Evolutionary conservation across 2,888 invertebrate species (phyloP), one percentile per base, ranked within the genome.

Genomic region (Baronia brevicornis): DNA sequence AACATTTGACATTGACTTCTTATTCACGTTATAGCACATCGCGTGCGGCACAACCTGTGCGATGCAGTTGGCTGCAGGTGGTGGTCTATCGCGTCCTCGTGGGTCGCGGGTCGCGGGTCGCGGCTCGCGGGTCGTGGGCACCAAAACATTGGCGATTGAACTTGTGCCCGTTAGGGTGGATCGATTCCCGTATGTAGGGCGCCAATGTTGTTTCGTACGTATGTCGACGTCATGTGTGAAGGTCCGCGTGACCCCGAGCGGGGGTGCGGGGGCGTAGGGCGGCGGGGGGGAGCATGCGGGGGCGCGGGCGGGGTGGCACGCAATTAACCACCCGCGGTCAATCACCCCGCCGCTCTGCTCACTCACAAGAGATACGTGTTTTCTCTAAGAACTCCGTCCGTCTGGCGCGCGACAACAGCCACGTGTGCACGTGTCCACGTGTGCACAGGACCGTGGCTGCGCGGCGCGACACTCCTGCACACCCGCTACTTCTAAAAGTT

Each of bases 151-250:
- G 27, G 21, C 18, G 3, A 45, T 46, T 56, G 75, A 75, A 77
- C 77, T 77, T 75, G 79, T 65, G 59, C 66, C 61, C 57, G 55
- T 61, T 60, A 48, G 48, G 43, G 36, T 49, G 38, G 59, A 78
- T 79, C 80, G 80, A 79, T 79, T 69, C 63, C 58, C 72, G 61
- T 59, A 73, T 73, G 55, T 75, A 61, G 72, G 75, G 63, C 73
- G 64, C n/a, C n/a, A 63, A 54, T 60, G 67, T 59, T 57, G 48
- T 49, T n/a, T n/a, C n/a, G n/a, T 48, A 43, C 51, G 61, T 54
- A 54, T 49, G 44, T 30, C 41, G 53, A 56, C 59, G 58, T 59
- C 60, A 59, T n/a, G n/a, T 59, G 62, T 60, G 62, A 73, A 74
- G 74, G 73, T 73, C 71, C 57, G 60, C 63, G 67, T 63, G 67